Conservation (phyloP, 2,888 invertebrate species). For the Amiota communis region DNA sequence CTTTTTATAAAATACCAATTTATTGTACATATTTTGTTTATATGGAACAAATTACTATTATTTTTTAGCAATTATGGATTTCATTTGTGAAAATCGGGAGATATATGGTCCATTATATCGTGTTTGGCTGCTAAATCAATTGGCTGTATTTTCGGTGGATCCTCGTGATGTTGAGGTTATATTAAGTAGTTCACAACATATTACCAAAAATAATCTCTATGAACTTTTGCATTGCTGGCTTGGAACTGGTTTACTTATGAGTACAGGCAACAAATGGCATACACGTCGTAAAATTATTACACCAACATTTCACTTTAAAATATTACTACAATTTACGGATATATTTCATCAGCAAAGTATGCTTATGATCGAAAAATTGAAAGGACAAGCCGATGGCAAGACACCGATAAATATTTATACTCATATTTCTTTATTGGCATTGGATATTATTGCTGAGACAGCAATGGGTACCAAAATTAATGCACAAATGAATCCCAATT, state of each 20-base stretch:
- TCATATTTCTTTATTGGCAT: constrained; percentile 76
- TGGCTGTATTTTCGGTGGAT: constrained; percentile 72
- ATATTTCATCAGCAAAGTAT: constrained; percentile 80
- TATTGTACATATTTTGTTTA: too few relatives aligned
- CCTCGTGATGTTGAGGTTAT: constrained; percentile 74
- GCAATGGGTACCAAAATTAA: constrained; percentile 68
- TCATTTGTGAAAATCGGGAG: constrained; percentile 50
- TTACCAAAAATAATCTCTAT: constrained; percentile 62
- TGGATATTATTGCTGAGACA: constrained; percentile 76
- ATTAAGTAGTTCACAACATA: constrained; percentile 63
- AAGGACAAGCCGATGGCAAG: constrained; percentile 72
- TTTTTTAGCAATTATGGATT: constrained; percentile 58
- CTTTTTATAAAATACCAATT: not conserved
- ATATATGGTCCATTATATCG: constrained; percentile 73
- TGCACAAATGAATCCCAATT: constrained; percentile 77
- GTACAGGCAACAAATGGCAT: constrained; percentile 77
- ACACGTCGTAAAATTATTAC: constrained; percentile 79
- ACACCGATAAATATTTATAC: constrained; percentile 76
- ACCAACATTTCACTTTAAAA: constrained; percentile 86
- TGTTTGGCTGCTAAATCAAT: constrained; percentile 73
- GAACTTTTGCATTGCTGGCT: constrained; percentile 64
- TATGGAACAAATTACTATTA: not conserved
- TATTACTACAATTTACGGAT: constrained; percentile 81
- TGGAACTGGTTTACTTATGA: constrained; percentile 67
- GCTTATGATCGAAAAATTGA: constrained; percentile 76